Base-by-base conservation (phyloP, 1,140 invertebrate species). In the Agrilus planipennis region DNA sequence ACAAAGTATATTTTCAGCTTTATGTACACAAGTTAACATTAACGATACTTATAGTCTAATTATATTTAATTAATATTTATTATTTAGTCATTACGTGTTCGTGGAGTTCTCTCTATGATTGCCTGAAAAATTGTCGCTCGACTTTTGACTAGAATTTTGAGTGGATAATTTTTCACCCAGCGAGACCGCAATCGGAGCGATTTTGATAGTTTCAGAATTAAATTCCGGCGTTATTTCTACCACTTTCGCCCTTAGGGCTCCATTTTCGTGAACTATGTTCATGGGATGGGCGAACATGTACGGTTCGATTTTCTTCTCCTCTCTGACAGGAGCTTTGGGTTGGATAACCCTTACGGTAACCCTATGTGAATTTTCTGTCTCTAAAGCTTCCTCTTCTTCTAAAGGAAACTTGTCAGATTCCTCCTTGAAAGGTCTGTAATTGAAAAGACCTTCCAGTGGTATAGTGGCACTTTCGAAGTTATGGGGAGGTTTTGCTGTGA, bases 381-480 rank as follows among this genome's bases (percentile, higher is more conserved):
- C 53, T 11, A 62, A 34, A 6, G 60, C 28, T 45, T 60, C 59
- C 17, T 60, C 55, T n/a, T 28, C 47, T 34, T 35, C 16, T 32
- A 30, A 27, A 25, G 21, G 15, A n/a, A 30, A 29, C 31, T 47
- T 23, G 38, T 30, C 4, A 39, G 28, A 27, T 7, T 39, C 30
- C 17, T 32, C 21, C 31, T 38, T 17, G 27, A 48, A 37, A 7
- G 44, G 64, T 21, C 69, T 65, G 6, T 67, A 67, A 53, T 71
- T 69, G 48, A 79, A 79, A 15, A 79, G 53, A 4, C 65, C 73
- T 59, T 79, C 73, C 45, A 79, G 54, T 19, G 75, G 61, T 43
- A 79, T 70, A 4, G 75, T 78, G 0, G 75, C 76, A 2, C 71
- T 69, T 57, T 77, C 70, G 15, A 64, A 56, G 0, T 47, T 41